Percentiles rank a stretch among this genome's conserved stretches.
Conservation (phyloP, 2,113 vertebrate species). For the Podocnemis expansa region DNA sequence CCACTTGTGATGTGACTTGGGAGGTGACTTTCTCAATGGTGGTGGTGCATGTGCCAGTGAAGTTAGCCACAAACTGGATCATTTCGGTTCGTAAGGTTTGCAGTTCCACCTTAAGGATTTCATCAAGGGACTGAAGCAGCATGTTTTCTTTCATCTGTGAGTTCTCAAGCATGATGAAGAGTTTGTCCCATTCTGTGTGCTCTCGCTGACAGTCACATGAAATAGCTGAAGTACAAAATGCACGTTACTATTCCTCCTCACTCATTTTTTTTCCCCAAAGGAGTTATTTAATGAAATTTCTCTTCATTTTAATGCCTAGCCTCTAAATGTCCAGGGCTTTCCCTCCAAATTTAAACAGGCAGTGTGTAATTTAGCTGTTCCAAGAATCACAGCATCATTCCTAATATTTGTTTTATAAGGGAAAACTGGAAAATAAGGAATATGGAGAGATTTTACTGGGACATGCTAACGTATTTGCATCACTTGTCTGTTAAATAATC, state of each 20-base stretch:
- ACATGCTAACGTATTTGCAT: neutral
- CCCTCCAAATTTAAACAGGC: neutral
- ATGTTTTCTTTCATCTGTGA: constrained; percentile 96
- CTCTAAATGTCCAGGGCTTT: neutral
- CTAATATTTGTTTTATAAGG: neutral
- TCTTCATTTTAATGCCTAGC: neutral
- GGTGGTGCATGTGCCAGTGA: constrained; percentile 63
- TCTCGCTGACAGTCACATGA: constrained; percentile 83
- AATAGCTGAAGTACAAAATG: constrained; percentile 58
- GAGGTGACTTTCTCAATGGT: constrained; percentile 69
- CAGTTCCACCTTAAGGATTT: constrained; percentile 85
- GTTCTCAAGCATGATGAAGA: constrained; percentile 97
- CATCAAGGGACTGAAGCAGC: constrained; percentile 88
- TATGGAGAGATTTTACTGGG: neutral
- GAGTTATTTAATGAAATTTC: neutral
- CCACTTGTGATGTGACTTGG: constrained; percentile 66
- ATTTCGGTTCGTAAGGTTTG: constrained; percentile 83
- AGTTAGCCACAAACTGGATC: constrained; percentile 77
- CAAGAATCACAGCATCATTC: neutral
- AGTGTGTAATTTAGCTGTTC: neutral
- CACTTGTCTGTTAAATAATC: neutral
- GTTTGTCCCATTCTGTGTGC: constrained; percentile 92
- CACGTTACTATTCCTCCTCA: neutral
- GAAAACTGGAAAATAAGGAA: neutral
- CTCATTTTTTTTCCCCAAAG: neutral